Percentiles rank a stretch among this genome's conserved stretches.
phyloP scores from a whole-genome alignment of 1,140 invertebrate genomes.

The Cydia splendana region DNA sequence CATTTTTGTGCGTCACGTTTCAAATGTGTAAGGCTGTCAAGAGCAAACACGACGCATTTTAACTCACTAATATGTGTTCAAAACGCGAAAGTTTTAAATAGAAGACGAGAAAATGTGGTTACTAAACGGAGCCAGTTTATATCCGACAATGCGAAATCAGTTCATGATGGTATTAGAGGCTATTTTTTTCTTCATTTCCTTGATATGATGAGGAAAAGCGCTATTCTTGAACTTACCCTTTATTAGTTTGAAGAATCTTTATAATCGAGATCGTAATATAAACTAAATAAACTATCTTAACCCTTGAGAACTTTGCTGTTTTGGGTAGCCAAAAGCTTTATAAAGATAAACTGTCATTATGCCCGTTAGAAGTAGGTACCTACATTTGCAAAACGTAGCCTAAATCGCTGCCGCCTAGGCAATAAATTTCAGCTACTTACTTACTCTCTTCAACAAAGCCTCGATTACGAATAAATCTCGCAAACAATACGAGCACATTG shows the following conservation, averaged over 20 bases:
- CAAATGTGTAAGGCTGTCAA: background rate
- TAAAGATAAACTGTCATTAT: too few species aligned
- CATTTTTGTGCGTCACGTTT: background rate
- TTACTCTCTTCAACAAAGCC: background rate
- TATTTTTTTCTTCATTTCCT: background rate
- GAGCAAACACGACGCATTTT: too few species aligned
- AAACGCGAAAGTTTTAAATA: too few species aligned
- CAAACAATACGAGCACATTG: constrained; percentile 26
- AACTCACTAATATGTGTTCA: too few species aligned
- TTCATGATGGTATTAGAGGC: constrained; percentile 6
- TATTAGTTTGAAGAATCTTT: too few species aligned
- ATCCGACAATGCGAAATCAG: background rate
- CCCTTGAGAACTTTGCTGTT: too few species aligned
- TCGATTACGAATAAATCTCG: constrained; percentile 30
- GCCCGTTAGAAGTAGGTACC: too few species aligned
- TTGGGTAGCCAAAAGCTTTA: too few species aligned
- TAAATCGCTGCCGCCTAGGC: background rate
- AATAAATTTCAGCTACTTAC: constrained; percentile 20
- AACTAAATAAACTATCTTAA: too few species aligned
- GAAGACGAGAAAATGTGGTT: background rate
- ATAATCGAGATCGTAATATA: too few species aligned
- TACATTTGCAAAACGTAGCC: too few species aligned
- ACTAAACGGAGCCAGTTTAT: constrained; percentile 5
- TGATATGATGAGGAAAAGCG: background rate
- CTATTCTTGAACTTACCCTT: background rate